Conservation (phyloP, 1,140 invertebrate genomes). For the Magallana gigas region DNA sequence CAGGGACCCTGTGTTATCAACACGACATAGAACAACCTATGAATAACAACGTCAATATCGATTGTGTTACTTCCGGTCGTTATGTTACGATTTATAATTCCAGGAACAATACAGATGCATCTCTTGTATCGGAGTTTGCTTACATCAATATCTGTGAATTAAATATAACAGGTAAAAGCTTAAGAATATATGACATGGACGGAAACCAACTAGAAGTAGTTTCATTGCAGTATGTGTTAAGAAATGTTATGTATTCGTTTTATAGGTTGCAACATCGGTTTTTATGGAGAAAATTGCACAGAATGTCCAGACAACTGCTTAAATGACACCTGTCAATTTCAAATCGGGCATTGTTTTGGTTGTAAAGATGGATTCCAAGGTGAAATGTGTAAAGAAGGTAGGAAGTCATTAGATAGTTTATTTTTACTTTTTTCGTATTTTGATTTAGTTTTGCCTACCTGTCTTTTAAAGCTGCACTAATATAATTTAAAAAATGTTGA, state of each 20-base stretch:
- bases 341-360: constrained; percentile 5
- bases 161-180: not conserved
- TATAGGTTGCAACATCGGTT: constrained; percentile 1
- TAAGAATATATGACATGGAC: not conserved
- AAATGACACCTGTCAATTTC: not conserved
- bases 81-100: not conserved
- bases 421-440: no score
- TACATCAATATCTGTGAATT: constrained; percentile 4
- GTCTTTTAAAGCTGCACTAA: no score
- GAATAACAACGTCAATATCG: not conserved
- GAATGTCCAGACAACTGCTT: not conserved
- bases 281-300: constrained; percentile 18
- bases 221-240: no score
- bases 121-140: not conserved
- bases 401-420: no score
- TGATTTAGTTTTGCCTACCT: no score
- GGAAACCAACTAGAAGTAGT: no score
- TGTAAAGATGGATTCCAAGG: constrained; percentile 36
- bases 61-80: not conserved
- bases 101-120: not conserved
- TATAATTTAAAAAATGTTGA: no score
- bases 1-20: not conserved
- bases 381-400: not conserved
- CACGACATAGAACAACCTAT: not conserved
- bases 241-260: not conserved